Percentiles rank a stretch among this genome's conserved stretches.
These are phyloP conservation scores for Julus scandinavius DNA, from an alignment of 2,888 invertebrate genomes.

Conservation along the genomic window DNA sequence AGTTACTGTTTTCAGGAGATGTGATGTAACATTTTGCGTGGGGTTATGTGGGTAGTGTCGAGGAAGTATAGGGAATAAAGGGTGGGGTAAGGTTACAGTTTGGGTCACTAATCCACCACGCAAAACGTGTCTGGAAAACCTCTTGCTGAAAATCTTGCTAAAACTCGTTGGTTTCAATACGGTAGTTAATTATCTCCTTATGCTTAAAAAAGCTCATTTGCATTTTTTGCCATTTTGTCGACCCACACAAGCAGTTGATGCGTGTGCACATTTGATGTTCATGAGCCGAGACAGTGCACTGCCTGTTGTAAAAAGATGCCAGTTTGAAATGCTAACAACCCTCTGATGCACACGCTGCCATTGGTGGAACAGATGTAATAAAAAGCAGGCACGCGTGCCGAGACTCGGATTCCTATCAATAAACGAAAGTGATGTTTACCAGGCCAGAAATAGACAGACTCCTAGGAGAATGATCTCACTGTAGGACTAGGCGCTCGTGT, in stretches of 20 bases:
- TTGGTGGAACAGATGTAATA: not conserved
- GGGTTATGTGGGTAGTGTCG: not conserved
- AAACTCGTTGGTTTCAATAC: not conserved
- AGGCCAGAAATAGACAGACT: not conserved
- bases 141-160: not conserved
- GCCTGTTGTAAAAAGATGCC: not conserved
- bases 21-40: not conserved
- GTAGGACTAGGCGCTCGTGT: constrained; percentile 2
- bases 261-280: not conserved
- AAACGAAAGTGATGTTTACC: constrained; percentile 4
- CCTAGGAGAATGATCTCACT: constrained; percentile 25
- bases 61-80: not conserved
- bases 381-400: not conserved
- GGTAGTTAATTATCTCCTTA: not conserved
- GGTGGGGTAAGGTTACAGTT: not conserved
- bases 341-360: not conserved
- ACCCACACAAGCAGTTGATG: not conserved
- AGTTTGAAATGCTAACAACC: not conserved
- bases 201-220: not conserved
- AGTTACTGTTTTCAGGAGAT: not conserved
- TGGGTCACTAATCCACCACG: not conserved
- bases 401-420: constrained; percentile 23
- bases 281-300: not conserved
- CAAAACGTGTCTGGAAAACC: not conserved
- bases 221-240: not conserved